A percentile compares a stretch with the other conserved stretches of the same genome.
phyloP scores from a whole-genome alignment of 2,888 invertebrate genomes.

The Notodonta ziczac region DNA sequence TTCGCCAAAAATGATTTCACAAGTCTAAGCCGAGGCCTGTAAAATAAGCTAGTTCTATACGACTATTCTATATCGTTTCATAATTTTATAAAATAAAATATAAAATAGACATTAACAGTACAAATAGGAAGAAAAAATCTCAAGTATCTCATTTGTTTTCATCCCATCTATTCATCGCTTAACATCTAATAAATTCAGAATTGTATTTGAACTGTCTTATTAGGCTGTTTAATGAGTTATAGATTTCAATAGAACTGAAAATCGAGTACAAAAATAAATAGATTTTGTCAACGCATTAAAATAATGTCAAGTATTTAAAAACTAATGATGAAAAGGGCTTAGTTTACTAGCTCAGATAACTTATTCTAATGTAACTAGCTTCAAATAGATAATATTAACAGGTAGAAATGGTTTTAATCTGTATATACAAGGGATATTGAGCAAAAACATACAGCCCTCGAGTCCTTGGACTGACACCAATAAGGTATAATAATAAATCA shows the following conservation, averaged over 20 bases:
- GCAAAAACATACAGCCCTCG: constrained; percentile 7
- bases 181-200: no score
- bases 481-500: no score
- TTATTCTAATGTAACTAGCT: background rate
- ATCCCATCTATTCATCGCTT: no score
- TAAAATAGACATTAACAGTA: background rate
- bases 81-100: background rate
- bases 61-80: background rate
- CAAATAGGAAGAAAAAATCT: background rate
- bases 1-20: no score
- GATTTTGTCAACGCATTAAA: no score
- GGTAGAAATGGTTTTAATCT: constrained; percentile 33
- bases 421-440: constrained; percentile 16
- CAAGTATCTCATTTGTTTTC: no score
- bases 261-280: no score
- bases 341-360: background rate
- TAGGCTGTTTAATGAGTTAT: no score
- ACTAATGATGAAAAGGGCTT: constrained; percentile 2
- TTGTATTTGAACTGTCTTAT: no score
- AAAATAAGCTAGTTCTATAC: background rate
- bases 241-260: no score
- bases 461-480: no score
- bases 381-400: constrained; percentile 11
- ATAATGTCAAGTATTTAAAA: no score
- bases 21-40: background rate